Evolutionary conservation across 2,888 invertebrate species (phyloP), one percentile per base, ranked within the genome.

Genomic region (Trileptium ribeirensis): DNA sequence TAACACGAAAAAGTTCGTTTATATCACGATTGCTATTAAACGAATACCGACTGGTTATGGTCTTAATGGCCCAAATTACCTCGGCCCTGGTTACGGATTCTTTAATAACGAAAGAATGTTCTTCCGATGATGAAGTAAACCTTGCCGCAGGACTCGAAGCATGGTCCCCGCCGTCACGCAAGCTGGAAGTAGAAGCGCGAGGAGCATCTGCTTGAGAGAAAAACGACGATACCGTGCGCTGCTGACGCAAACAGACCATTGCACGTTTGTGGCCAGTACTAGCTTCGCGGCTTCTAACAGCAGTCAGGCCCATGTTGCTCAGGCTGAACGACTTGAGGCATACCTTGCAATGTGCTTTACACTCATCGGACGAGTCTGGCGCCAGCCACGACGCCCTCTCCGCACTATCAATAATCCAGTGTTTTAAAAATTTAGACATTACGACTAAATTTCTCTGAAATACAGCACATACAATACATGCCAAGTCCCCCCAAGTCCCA

Each of bases 61-160:
- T 38, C n/a, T 83, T 77, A 36, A 84, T 36, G 1, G 77, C 78
- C 83, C 84, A 83, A 67, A 84, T n/a, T 37, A 84, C 79, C 78
- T 84, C 83, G 29, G 84, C 83, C 74, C 81, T 83, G 33, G 75
- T 36, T n/a, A 84, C 81, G 36, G 79, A 82, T n/a, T 82, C 79
- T 15, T 67, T 78, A 29, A 78, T 74, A 19, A 78, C 31, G 31
- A 78, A 78, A 29, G 29, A 64, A 64, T 78, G 74, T n/a, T 33
- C 31, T 31, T 31, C 31, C 3, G 34, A 33, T n/a, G 77, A 34
- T 36, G 38, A n/a, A n/a, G n/a, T 34, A 77, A 77, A n/a, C n/a
- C 29, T 77, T 36, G n/a, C 34, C 33, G 77, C 29, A 77, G 8
- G 15, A 36, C 29, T n/a, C n/a, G n/a, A 70, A 29, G 3, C 31